Evolutionary conservation across 2,888 invertebrate species (phyloP), one percentile per base, ranked within the genome.

Genomic region (Pelosia muscerda): DNA sequence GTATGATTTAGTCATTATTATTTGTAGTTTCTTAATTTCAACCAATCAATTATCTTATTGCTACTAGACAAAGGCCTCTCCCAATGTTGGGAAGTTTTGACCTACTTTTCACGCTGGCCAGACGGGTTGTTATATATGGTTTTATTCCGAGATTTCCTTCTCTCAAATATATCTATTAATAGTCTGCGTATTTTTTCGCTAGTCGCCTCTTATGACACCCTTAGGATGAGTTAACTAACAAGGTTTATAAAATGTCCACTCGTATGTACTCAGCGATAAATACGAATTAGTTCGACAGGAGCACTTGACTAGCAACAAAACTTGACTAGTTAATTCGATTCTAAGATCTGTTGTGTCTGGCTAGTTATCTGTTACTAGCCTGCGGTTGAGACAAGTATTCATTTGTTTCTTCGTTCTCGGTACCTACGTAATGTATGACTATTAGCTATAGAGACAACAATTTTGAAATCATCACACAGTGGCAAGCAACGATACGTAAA

Each of bases 301-400:
- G 73, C 86, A 92, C 92, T 92, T 91, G 88, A 77, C 77, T 84
- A 86, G 90, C 88, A 88, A 88, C 88, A 84, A 92, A 90, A 90
- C 88, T 84, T 86, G 90, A 91, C 90, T 91, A 88, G 85, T 85
- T 89, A 88, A 91, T 90, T 88, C 77, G 82, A 89, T 89, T 81
- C 78, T 74, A 75, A 75, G 77, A 79, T 81, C 73, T 68, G 74
- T 72, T 63, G 72, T 71, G 74, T 80, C 73, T 80, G 72, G 73
- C 74, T 76, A 78, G 77, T 84, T 83, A 60, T 71, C 72, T 82
- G 81, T 83, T 81, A 81, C 81, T 77, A 80, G 69, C 76, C 71
- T 72, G 74, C 66, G 31, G 56, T 38, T 62, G 49, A 31, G 28
- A 69, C 56, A 64, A 58, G 59, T 26, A 58, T 55, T 38, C 31